Conservation (phyloP, 2,797 vertebrate species). For the Mycteria americana region DNA sequence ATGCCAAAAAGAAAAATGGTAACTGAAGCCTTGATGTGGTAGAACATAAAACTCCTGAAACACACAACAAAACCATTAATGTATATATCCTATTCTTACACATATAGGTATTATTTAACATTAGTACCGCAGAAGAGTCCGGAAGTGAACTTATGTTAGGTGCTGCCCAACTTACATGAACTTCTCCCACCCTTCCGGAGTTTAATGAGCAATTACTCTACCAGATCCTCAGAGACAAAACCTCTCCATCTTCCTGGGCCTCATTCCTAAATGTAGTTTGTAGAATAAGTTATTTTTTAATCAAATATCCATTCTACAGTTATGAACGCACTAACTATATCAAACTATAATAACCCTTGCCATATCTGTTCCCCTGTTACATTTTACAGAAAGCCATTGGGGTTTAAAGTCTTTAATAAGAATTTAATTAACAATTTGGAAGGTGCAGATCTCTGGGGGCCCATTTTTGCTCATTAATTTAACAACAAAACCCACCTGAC, state of each 20-base stretch:
- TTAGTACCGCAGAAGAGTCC: neutral
- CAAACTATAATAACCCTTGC: neutral
- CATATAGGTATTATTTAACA: neutral
- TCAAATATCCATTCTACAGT: neutral
- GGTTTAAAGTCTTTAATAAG: neutral
- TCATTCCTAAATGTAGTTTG: neutral
- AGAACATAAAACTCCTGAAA: neutral
- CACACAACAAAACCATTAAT: neutral
- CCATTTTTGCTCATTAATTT: neutral
- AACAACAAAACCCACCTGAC: neutral
- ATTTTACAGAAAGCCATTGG: neutral
- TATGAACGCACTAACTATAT: neutral
- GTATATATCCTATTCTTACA: neutral
- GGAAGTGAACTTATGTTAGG: neutral
- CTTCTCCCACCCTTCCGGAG: neutral
- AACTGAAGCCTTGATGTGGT: neutral
- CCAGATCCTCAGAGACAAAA: neutral
- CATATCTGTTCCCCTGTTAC: neutral
- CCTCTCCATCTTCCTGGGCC: neutral
- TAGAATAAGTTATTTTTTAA: neutral
- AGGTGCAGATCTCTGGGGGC: neutral
- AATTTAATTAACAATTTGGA: neutral
- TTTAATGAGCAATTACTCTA: neutral
- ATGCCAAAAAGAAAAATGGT: neutral
- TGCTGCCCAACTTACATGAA: neutral